phyloP scores from a whole-genome alignment of 1,140 invertebrate species.

The Sitobion miscanthi region DNA sequence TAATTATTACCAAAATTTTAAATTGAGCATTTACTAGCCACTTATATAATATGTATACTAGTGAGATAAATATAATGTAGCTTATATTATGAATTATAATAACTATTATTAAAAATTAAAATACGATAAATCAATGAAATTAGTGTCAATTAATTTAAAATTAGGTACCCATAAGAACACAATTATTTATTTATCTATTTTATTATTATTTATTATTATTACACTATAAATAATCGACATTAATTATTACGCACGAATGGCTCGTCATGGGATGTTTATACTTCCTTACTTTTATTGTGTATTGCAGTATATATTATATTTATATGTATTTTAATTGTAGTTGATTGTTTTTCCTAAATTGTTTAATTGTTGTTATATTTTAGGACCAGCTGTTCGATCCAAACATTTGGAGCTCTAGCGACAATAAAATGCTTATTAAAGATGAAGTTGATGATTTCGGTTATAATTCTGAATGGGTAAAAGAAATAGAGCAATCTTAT shows the following conservation, averaged over 20 bases:
- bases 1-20: background rate
- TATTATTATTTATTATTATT: background rate
- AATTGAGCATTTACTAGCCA: background rate
- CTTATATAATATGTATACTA: too few species aligned
- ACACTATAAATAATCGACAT: background rate
- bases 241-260: background rate
- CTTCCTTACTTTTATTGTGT: too few species aligned
- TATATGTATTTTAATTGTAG: too few species aligned
- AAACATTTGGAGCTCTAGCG: slow-evolving; percentile 43
- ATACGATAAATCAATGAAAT: background rate
- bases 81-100: background rate
- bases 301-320: too few species aligned
- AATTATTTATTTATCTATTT: background rate
- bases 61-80: background rate
- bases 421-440: slow-evolving; percentile 50
- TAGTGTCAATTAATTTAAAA: background rate
- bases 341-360: background rate
- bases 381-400: slow-evolving; percentile 19
- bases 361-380: background rate
- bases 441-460: slow-evolving; percentile 38
- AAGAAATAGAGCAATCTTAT: slow-evolving; percentile 43
- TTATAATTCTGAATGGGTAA: slow-evolving; percentile 32
- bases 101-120: background rate
- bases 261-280: too few species aligned
- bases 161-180: too few species aligned